Evolutionary conservation across 2,888 invertebrate genomes (phyloP), one percentile per base, ranked within the genome.

Genomic region (Opisthograptis luteolata): DNA sequence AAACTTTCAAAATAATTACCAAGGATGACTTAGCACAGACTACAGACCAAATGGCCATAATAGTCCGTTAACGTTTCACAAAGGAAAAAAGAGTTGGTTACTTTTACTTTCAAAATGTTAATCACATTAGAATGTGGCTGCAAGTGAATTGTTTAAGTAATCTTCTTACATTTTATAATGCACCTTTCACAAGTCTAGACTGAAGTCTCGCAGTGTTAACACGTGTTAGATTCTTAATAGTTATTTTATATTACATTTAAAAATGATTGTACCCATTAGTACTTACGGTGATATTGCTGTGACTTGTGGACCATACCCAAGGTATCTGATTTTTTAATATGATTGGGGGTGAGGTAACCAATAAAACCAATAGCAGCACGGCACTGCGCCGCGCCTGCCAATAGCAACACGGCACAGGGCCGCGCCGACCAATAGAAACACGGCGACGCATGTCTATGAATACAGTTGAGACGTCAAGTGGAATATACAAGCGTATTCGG

Each of bases 21-120:
- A 32, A 45, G 37, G 44, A 60, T 64, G 62, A 63, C 63, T 62
- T 49, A 24, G 50, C 52, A 39, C 30, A 34, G 37, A 47, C 39
- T 10, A 37, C 51, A n/a, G n/a, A n/a, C n/a, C n/a, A 34, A 39
- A 34, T 19, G 46, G 34, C 44, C 35, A 15, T 34, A 30, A 41
- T 14, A 37, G n/a, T 17, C 9, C n/a, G 14, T 17, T 40, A 40
- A 36, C 12, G 27, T 37, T 28, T 22, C 46, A 47, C 46, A 53
- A 56, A 55, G 37, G 52, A 49, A 51, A 49, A 37, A 32, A n/a
- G 25, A 41, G 37, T 31, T 32, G 35, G 52, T 35, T n/a, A 54
- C 50, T 59, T 60, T 60, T 59, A 62, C 65, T 65, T 65, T 65
- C 59, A 58, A 47, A 58, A 55, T 58, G 50, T 2, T 51, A 57